Percentiles rank a stretch among this genome's conserved stretches.
Conservation (phyloP, 2,888 invertebrate species). For the Escarpia spicata region DNA sequence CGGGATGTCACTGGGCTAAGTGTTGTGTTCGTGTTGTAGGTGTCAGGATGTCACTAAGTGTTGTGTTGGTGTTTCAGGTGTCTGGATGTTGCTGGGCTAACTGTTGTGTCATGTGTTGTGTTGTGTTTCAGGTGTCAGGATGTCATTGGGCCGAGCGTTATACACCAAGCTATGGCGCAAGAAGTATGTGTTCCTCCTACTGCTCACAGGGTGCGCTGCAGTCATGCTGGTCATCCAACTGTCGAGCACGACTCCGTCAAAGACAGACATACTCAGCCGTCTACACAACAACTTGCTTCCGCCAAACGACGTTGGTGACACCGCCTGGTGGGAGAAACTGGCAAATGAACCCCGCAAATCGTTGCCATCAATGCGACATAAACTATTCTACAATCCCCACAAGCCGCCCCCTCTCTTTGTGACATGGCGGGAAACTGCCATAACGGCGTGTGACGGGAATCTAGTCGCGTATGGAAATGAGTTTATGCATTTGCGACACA, state of each 20-base stretch:
- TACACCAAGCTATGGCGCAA: neutral
- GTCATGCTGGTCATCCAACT: neutral
- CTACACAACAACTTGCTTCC: neutral
- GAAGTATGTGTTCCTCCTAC: neutral
- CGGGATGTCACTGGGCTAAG: too few species aligned
- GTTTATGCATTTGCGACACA: constrained; percentile 39
- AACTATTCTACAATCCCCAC: neutral
- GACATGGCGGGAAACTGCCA: neutral
- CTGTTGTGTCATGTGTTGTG: too few species aligned
- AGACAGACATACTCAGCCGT: neutral
- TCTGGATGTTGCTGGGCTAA: too few species aligned
- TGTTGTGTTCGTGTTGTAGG: too few species aligned
- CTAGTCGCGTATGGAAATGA: constrained; percentile 36
- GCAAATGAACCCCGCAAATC: neutral
- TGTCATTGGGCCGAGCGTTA: neutral
- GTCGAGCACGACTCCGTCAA: neutral
- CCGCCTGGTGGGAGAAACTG: neutral
- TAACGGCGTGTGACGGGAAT: neutral
- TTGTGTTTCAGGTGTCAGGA: neutral
- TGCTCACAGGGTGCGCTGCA: neutral
- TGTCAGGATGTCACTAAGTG: too few species aligned
- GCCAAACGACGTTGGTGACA: neutral
- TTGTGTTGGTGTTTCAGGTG: too few species aligned
- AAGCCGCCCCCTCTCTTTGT: neutral
- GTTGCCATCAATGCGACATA: neutral